Base-by-base conservation (phyloP, 2,888 invertebrate genomes). In the Pollenia angustigena region DNA sequence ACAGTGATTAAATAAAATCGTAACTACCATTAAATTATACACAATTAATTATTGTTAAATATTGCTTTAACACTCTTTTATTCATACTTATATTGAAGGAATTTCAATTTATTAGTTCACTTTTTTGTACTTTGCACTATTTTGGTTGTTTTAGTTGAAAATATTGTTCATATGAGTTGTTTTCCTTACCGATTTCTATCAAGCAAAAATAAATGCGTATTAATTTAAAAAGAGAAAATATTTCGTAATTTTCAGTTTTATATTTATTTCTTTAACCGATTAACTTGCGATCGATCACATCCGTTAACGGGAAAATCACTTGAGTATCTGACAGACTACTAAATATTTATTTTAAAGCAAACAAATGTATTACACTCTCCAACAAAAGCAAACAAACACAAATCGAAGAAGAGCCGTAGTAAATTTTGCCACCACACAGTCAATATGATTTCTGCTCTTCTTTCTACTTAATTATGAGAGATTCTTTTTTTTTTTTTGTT, bases 281-380 rank as follows among this genome's bases (percentile, higher is more conserved):
- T 48, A 64, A 72, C 72, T 74, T 69, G 81, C 84, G 84, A 76
- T 81, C 86, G 60, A 58, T 83, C 46, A 56, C 83, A 87, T 83
- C 84, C 84, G 76, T 78, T 84, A 66, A 62, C 46, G 80, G 64
- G 76, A 81, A 87, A 87, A 78, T 72, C 86, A 81, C 76, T 84
- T 84, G 60, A 76, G 76, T 68, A 76, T 83, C 86, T 87, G 86
- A 81, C 44, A 80, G 58, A 75, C 68, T 52, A 48, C 64, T 66
- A 50, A 60, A 76, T 23, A 52, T 68, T 42, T 52, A 58, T 46
- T 81, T 48, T 18, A 40, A 32, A 32, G 32, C 46, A 54, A 78
- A 50, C 52, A 82, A 11, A 68, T 75, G 42, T 50, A 71, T 85
- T 80, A 56, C 74, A 69, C 71, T 86, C 75, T 48, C 72, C 84